phyloP scores from a whole-genome alignment of 2,888 invertebrate genomes.

The Cheilosia vernalis region DNA sequence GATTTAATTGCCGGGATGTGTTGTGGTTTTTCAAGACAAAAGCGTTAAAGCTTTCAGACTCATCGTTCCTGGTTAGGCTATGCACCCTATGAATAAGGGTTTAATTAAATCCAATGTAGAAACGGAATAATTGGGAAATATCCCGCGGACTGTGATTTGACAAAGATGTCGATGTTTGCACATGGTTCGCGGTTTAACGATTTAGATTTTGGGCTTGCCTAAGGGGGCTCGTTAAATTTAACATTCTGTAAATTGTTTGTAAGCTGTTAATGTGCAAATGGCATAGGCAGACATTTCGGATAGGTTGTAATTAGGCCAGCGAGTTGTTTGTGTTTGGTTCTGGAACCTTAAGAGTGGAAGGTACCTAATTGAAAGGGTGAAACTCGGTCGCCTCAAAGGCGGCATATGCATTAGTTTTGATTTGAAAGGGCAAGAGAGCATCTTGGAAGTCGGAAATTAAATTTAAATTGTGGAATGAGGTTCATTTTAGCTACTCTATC shows the following conservation, averaged over 20 bases:
- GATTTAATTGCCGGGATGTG: slow-evolving; percentile 57
- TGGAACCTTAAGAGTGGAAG: neutral
- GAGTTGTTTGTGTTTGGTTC: neutral
- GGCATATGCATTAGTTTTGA: too few species aligned
- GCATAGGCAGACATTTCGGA: slow-evolving; percentile 27
- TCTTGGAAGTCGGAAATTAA: too few species aligned
- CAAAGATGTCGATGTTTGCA: slow-evolving; percentile 21
- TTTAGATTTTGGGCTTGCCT: slow-evolving; percentile 2
- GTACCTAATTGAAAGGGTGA: neutral
- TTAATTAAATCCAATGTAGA: slow-evolving; percentile 62
- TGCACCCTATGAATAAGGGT: slow-evolving; percentile 50
- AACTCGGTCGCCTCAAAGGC: too few species aligned
- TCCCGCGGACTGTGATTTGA: slow-evolving; percentile 56
- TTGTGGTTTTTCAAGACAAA: slow-evolving; percentile 35
- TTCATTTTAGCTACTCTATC: too few species aligned
- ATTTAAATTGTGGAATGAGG: too few species aligned
- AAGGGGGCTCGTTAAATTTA: slow-evolving; percentile 23
- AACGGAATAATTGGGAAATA: slow-evolving; percentile 59
- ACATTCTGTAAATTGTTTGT: slow-evolving; percentile 54
- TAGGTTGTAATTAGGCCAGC: slow-evolving; percentile 37
- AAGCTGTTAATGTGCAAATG: slow-evolving; percentile 32
- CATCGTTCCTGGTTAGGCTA: neutral
- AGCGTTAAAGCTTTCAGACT: slow-evolving; percentile 29
- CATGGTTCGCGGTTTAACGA: slow-evolving; percentile 10
- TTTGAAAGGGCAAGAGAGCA: too few species aligned